Evolutionary conservation across 2,888 invertebrate genomes (phyloP).

Genomic region (Doris montereyensis): DNA sequence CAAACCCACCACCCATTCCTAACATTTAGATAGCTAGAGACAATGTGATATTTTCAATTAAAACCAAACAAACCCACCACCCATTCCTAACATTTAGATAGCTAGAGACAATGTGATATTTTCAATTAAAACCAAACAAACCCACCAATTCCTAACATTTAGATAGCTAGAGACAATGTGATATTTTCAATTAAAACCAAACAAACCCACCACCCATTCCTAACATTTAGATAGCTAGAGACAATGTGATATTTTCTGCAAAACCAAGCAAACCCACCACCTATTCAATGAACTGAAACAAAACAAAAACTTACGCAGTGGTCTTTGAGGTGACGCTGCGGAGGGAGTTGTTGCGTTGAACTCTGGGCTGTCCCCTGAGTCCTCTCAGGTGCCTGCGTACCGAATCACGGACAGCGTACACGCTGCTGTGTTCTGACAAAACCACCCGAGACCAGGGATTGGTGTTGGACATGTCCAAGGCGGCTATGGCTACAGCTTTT

Average conservation of each 20-base stretch:
- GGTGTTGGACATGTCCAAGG: slow-evolving; percentile 85
- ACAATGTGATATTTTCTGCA: too few relatives aligned
- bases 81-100: too few relatives aligned
- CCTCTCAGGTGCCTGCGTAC: slow-evolving; percentile 64
- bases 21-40: too few relatives aligned
- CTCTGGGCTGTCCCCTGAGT: slow-evolving; percentile 62
- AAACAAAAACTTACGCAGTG: slow-evolving; percentile 12
- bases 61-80: too few relatives aligned
- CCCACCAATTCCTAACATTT: too few relatives aligned
- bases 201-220: too few relatives aligned
- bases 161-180: too few relatives aligned
- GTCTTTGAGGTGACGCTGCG: slow-evolving; percentile 37
- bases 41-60: too few relatives aligned
- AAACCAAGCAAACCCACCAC: neutral
- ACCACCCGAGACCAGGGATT: slow-evolving; percentile 87
- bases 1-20: too few relatives aligned
- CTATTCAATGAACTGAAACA: neutral
- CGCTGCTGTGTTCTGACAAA: slow-evolving; percentile 77
- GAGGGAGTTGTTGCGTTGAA: slow-evolving; percentile 53
- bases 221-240: too few relatives aligned
- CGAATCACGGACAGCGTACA: slow-evolving; percentile 67
- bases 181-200: neutral
- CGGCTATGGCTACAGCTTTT: slow-evolving; percentile 85
- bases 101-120: too few relatives aligned
- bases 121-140: too few relatives aligned